Base-by-base conservation (phyloP, 1,140 invertebrate species). In the Aphelinus atriplicis region DNA sequence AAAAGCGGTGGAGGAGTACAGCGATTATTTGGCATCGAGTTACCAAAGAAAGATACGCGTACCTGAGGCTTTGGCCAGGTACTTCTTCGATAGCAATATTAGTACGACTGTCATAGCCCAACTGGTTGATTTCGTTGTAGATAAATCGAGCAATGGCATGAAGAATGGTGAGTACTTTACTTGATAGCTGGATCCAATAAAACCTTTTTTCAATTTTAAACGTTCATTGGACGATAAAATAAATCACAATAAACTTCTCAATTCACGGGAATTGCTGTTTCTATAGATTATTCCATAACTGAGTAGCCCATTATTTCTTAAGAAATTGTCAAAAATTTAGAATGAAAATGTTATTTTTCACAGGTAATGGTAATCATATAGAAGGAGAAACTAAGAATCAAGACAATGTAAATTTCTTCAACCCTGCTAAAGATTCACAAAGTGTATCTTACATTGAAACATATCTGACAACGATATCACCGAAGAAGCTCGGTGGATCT, bases 41-140 rank as follows among this genome's bases (percentile, higher is more conserved):
- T 57, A 42, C 26, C 50, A 46, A 0, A 75, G n/a, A 48, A 64
- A 43, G 62, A 55, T 76, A 10, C 48, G 10, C 2, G 62, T 76
- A 9, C 74, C 74, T 3, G 50, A 71, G 9, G 3, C 42, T 5
- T n/a, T 76, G 53, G 74, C 69, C 1, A 3, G 5, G 0, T 9
- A 58, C 0, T 71, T 76, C 45, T 76, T 76, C 6, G 68, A 76
- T 5, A 76, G 68, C 42, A 45, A 67, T 9, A 10, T 71, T 7
- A 51, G 7, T 1, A 67, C 51, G 9, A 76, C 68, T 1, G 10
- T 71, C 26, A 61, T 76, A 6, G 74, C 53, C 4, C 51, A 51
- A 0, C 7, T 71, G 0, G 74, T 71, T 10, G 63, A 76, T 0
- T 76, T 76, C 10, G 26, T 71, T 48, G 45, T 76, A 1, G 74